Percentiles rank a stretch among this genome's conserved stretches.
Conservation (phyloP, 2,797 vertebrate genomes). For the Scleropages formosus region DNA sequence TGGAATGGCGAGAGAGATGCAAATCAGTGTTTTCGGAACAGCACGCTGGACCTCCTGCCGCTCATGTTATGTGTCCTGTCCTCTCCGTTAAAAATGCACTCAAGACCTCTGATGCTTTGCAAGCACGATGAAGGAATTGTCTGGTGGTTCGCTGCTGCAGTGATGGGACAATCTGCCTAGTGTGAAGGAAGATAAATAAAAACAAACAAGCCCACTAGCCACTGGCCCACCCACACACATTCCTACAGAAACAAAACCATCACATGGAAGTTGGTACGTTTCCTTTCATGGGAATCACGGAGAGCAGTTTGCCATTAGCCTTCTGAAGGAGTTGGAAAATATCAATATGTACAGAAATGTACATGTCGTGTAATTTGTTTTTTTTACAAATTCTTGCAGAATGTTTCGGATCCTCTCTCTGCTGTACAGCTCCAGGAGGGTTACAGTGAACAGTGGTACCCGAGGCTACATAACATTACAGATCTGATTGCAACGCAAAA, state of each 20-base stretch:
- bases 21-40: slow-evolving; percentile 32
- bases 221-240: not conserved
- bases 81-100: slow-evolving; percentile 32
- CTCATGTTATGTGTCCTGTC: not conserved
- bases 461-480: too few species aligned
- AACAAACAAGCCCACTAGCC: not conserved
- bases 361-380: not conserved
- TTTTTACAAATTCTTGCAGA: not conserved
- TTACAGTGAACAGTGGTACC: too few species aligned
- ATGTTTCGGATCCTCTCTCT: not conserved
- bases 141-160: not conserved
- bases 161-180: not conserved
- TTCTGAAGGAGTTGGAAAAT: not conserved
- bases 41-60: slow-evolving; percentile 4
- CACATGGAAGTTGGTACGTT: not conserved
- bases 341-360: not conserved
- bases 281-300: not conserved
- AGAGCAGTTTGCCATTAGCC: not conserved
- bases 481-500: too few species aligned
- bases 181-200: not conserved
- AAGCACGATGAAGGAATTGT: not conserved
- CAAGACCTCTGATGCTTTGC: slow-evolving; percentile 24
- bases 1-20: slow-evolving; percentile 28
- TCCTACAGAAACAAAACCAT: not conserved
- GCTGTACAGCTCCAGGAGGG: too few species aligned